Conservation (phyloP, 1,140 invertebrate genomes). For the Thaumetopoea pityocampa region DNA sequence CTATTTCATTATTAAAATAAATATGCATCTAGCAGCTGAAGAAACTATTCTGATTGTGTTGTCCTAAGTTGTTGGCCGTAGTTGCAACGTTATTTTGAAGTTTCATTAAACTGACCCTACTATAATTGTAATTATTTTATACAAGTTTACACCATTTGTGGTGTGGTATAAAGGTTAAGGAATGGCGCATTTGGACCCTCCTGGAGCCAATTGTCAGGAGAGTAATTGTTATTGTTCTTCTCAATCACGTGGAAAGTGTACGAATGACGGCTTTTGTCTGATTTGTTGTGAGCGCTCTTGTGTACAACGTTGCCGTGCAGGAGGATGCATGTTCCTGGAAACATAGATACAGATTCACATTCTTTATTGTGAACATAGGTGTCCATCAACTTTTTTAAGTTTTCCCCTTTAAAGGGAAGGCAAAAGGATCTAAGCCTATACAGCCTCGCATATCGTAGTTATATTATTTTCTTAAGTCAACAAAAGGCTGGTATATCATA, state of each 20-base stretch:
- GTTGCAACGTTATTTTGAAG: background rate
- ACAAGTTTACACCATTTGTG: conserved; percentile 38
- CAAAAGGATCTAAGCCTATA: too few species aligned
- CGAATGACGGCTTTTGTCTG: conserved; percentile 89
- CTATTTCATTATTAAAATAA: too few species aligned
- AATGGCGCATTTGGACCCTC: conserved; percentile 63
- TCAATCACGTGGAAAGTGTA: conserved; percentile 98
- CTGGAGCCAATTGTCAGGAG: conserved; percentile 92
- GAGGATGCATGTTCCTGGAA: conserved; percentile 88
- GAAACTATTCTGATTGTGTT: too few species aligned
- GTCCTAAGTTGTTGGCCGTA: background rate
- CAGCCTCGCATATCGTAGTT: too few species aligned
- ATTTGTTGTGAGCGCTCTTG: conserved; percentile 91
- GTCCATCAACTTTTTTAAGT: too few species aligned
- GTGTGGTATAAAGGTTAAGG: conserved; percentile 51
- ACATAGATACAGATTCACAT: conserved; percentile 9
- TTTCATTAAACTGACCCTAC: background rate
- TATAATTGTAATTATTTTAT: background rate
- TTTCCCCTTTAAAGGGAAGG: too few species aligned
- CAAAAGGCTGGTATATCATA: too few species aligned
- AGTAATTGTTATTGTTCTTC: conserved; percentile 84
- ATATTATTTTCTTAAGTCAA: too few species aligned
- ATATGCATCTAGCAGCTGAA: too few species aligned
- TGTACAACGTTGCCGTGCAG: conserved; percentile 97
- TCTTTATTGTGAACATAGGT: conserved; percentile 2